Evolutionary conservation across 2,888 invertebrate genomes (phyloP).

Genomic region (Stenodera caucasica): DNA sequence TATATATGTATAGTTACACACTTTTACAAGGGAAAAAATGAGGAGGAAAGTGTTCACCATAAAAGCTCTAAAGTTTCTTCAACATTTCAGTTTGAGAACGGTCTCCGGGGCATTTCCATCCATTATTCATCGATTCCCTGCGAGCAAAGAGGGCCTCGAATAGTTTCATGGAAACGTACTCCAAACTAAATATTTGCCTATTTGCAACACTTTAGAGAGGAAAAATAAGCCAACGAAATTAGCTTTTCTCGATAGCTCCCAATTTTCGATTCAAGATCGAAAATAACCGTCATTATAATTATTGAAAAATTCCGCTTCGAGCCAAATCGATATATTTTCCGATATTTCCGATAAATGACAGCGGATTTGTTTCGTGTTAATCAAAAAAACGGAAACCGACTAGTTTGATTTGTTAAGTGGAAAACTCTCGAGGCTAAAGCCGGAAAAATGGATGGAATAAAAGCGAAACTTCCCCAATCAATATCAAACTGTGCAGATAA

Average conservation of each 20-base stretch:
- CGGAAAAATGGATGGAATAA: constrained; percentile 16
- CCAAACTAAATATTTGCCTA: constrained; percentile 41
- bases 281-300: background rate
- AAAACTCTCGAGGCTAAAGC: constrained; percentile 32
- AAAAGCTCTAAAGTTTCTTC: constrained; percentile 44
- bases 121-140: constrained; percentile 48
- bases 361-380: constrained; percentile 14
- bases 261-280: too few relatives aligned
- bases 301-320: too few relatives aligned
- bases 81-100: constrained; percentile 43
- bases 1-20: too few relatives aligned
- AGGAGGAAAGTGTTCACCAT: constrained; percentile 36
- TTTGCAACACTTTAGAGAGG: constrained; percentile 30
- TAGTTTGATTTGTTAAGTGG: constrained; percentile 40
- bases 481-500: constrained; percentile 16
- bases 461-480: constrained; percentile 23
- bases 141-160: constrained; percentile 29
- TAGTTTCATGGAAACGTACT: constrained; percentile 34
- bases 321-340: too few relatives aligned
- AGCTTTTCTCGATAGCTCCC: too few relatives aligned
- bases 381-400: constrained; percentile 25
- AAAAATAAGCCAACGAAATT: background rate
- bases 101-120: constrained; percentile 45
- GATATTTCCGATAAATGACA: constrained; percentile 10
- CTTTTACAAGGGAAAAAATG: background rate